Percentiles rank a stretch among this genome's conserved stretches.
These are phyloP conservation scores for Prinia subflava DNA, from an alignment of 2,113 vertebrate species.

Conservation along the genomic window DNA sequence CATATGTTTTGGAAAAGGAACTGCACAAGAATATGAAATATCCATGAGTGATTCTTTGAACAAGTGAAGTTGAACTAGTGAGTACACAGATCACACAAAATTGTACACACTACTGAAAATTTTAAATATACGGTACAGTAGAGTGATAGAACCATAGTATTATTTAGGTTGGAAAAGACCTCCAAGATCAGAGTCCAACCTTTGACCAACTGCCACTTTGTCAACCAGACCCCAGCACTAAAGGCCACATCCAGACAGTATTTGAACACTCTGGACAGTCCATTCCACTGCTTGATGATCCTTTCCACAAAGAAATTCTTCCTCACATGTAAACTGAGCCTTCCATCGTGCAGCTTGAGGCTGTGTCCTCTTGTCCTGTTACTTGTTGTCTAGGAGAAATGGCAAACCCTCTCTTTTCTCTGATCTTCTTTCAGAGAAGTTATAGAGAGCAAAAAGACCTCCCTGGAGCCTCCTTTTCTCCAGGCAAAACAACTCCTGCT, in stretches of 20 bases:
- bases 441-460: not conserved
- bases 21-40: not conserved
- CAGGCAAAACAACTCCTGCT: not conserved
- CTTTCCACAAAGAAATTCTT: not conserved
- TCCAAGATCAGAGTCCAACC: not conserved
- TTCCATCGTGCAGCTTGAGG: not conserved
- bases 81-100: not conserved
- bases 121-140: not conserved
- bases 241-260: not conserved
- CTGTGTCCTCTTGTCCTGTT: not conserved
- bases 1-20: not conserved
- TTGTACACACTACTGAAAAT: not conserved
- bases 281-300: not conserved
- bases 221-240: too few relatives aligned
- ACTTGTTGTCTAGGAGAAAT: not conserved
- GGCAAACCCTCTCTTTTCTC: rapidly evolving
- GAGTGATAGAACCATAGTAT: not conserved
- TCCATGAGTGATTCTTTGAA: not conserved
- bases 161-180: not conserved
- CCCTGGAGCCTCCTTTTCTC: not conserved
- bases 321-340: not conserved
- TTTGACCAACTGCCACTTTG: not conserved
- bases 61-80: not conserved
- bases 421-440: not conserved
- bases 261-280: not conserved